Percentiles rank a stretch among this genome's conserved stretches.
phyloP scores from a whole-genome alignment of 2,888 invertebrate species.

The Drosophila austrosaltans region DNA sequence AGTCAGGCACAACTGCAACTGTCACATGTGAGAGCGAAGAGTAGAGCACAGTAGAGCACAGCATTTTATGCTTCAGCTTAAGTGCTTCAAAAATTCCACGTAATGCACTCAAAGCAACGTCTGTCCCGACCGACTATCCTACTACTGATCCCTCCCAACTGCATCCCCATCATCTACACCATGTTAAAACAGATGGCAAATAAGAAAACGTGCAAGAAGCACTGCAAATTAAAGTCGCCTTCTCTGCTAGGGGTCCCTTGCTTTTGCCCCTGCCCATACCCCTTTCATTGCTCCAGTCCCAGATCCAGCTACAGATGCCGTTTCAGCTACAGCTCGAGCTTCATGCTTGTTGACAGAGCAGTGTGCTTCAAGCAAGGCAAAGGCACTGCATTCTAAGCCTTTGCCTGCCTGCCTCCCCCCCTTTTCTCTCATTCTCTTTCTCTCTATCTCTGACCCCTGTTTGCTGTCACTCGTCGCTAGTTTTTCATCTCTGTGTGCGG shows the following conservation, averaged over 20 bases:
- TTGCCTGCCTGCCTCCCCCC: neutral
- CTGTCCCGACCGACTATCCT: slow-evolving; percentile 40
- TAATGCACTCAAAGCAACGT: slow-evolving; percentile 80
- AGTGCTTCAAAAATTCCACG: slow-evolving; percentile 81
- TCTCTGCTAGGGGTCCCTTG: too few species aligned
- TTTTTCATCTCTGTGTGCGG: slow-evolving; percentile 66
- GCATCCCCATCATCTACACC: slow-evolving; percentile 21
- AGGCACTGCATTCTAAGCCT: slow-evolving; percentile 47
- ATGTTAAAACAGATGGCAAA: slow-evolving; percentile 64
- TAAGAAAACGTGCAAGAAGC: slow-evolving; percentile 78
- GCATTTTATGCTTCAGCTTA: slow-evolving; percentile 79
- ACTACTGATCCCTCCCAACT: slow-evolving; percentile 14
- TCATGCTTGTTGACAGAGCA: slow-evolving; percentile 73
- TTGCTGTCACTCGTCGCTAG: slow-evolving; percentile 66
- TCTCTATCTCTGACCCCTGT: slow-evolving; percentile 26
- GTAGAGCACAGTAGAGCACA: slow-evolving; percentile 42
- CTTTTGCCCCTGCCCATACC: too few species aligned
- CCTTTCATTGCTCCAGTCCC: neutral
- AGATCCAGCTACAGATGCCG: slow-evolving; percentile 23
- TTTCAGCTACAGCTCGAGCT: slow-evolving; percentile 49
- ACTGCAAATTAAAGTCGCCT: slow-evolving; percentile 73
- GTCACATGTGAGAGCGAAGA: slow-evolving; percentile 55
- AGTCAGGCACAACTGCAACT: slow-evolving; percentile 49
- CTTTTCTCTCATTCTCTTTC: neutral
- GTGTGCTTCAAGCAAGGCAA: slow-evolving; percentile 61